These are phyloP conservation scores for Alviniconcha strummeri DNA, from an alignment of 2,888 invertebrate species.

Conservation along the genomic window DNA sequence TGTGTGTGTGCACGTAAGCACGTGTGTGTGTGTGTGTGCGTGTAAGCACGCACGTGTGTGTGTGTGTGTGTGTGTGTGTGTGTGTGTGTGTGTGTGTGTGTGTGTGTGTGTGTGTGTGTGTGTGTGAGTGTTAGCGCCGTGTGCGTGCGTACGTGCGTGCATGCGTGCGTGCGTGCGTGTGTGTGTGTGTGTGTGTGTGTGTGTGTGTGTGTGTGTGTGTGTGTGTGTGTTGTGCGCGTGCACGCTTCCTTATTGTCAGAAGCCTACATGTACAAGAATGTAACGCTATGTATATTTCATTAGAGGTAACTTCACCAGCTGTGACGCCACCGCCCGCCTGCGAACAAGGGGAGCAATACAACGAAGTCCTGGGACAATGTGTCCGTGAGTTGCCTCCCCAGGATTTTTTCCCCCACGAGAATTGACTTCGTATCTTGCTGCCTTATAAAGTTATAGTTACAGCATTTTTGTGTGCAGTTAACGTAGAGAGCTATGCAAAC, in stretches of 20 bases:
- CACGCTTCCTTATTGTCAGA: too few species aligned
- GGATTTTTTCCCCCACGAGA: too few species aligned
- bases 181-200: not conserved
- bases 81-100: not conserved
- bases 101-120: not conserved
- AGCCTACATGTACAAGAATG: too few species aligned
- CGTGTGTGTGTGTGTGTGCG: not conserved
- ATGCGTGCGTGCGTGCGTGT: not conserved
- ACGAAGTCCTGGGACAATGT: conserved; percentile 30
- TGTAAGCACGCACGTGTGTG: not conserved
- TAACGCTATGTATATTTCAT: too few species aligned
- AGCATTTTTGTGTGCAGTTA: too few species aligned
- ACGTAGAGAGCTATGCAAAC: too few species aligned
- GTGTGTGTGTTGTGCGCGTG: not conserved
- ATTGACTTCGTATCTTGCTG: too few species aligned
- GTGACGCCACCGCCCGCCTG: conserved; percentile 8
- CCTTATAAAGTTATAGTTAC: too few species aligned
- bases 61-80: not conserved
- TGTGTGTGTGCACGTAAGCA: not conserved
- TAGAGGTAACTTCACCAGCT: not conserved
- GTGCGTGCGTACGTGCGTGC: not conserved
- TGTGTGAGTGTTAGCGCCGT: too few species aligned
- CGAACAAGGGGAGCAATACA: conserved; percentile 32
- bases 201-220: not conserved
- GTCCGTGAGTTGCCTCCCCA: conserved; percentile 31